These are phyloP conservation scores for Phymastichus coffea DNA, from an alignment of 1,140 invertebrate species.

Conservation along the genomic window DNA sequence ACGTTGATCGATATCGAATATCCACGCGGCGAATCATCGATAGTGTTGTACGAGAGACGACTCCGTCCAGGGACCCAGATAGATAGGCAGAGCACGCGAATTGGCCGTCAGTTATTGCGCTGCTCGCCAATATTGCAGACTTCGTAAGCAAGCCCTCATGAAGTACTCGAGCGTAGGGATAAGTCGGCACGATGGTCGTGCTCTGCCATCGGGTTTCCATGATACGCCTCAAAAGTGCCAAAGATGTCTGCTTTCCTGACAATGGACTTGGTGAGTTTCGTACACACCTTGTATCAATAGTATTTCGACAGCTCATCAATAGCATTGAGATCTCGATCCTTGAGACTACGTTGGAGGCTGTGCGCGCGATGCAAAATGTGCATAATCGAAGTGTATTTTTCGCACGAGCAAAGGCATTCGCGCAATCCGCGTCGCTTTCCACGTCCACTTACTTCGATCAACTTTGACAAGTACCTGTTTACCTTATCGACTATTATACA, in stretches of 20 bases:
- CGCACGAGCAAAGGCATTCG: background rate
- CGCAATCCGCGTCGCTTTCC: slow-evolving; percentile 32
- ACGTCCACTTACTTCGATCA: slow-evolving; percentile 38
- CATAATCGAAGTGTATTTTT: too few relatives aligned
- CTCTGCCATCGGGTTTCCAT: background rate
- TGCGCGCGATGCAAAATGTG: too few relatives aligned
- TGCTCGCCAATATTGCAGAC: background rate
- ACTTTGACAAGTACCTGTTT: slow-evolving; percentile 44
- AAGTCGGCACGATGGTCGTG: slow-evolving; percentile 2
- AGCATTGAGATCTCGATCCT: too few relatives aligned
- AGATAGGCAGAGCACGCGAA: slow-evolving; percentile 5
- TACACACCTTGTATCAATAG: too few relatives aligned
- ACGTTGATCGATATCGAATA: background rate
- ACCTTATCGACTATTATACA: slow-evolving; percentile 48
- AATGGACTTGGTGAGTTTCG: slow-evolving; percentile 3
- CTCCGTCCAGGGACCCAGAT: slow-evolving; percentile 3
- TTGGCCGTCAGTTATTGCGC: slow-evolving; percentile 11
- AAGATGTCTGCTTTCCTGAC: background rate
- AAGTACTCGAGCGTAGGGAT: background rate
- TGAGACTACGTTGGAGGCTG: too few relatives aligned
- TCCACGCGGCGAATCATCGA: slow-evolving; percentile 21
- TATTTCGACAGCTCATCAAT: background rate
- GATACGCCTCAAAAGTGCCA: background rate
- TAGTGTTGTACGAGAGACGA: background rate
- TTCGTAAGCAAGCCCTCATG: background rate